phyloP scores from a whole-genome alignment of 2,113 vertebrate genomes.

The Phyllopteryx taeniolatus region DNA sequence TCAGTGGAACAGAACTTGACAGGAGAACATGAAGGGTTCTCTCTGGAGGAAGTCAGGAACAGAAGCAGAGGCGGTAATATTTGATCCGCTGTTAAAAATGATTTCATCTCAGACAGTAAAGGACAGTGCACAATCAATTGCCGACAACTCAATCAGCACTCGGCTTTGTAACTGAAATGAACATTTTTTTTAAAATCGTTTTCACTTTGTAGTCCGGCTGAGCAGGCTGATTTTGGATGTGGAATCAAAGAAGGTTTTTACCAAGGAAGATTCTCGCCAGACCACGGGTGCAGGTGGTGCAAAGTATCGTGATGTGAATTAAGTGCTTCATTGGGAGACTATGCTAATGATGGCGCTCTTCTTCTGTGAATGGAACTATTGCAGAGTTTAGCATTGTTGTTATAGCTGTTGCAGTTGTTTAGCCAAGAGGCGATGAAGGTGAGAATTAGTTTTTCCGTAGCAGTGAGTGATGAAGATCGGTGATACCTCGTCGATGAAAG shows the following conservation, averaged over 20 bases:
- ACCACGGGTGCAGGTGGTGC: not conserved
- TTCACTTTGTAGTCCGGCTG: not conserved
- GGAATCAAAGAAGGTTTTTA: not conserved
- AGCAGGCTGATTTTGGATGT: not conserved
- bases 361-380: not conserved
- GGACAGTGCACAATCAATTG: not conserved
- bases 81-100: slow-evolving; percentile 30
- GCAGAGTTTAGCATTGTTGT: too few relatives aligned
- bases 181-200: not conserved
- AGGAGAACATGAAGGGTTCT: slow-evolving; percentile 57
- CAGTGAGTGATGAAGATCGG: too few relatives aligned
- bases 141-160: not conserved
- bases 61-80: slow-evolving; percentile 36
- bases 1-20: slow-evolving; percentile 67
- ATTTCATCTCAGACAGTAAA: slow-evolving; percentile 19
- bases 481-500: too few relatives aligned
- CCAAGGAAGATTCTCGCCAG: not conserved
- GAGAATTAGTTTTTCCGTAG: too few relatives aligned
- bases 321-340: not conserved
- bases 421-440: too few relatives aligned
- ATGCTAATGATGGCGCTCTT: not conserved
- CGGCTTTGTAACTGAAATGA: not conserved
- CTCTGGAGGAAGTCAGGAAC: slow-evolving; percentile 42
- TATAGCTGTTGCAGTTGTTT: too few relatives aligned
- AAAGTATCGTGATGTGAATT: not conserved